Conservation (phyloP, 1,140 invertebrate species). For the Papilio dardanus region DNA sequence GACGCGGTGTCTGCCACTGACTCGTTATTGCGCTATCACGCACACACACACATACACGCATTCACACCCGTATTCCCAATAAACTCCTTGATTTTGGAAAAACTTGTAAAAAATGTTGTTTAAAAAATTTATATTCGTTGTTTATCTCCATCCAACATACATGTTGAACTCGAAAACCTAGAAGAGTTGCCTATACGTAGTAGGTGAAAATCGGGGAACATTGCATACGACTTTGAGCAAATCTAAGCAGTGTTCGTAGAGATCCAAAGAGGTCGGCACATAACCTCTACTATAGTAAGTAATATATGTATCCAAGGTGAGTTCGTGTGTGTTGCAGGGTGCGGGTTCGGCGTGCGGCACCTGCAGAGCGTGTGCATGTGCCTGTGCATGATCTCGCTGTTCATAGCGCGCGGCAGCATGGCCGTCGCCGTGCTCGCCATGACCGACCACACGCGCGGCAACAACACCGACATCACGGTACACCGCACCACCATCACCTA, state of each 20-base stretch:
- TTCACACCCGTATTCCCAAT: not conserved
- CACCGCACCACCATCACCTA: not conserved
- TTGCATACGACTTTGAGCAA: not conserved
- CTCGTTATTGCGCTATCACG: not conserved
- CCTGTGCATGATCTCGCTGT: slow-evolving; percentile 59
- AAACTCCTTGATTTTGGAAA: not conserved
- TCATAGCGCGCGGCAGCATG: slow-evolving; percentile 65
- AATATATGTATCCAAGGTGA: not conserved
- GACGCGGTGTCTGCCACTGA: not conserved
- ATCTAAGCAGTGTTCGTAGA: not conserved
- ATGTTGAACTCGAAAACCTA: not conserved
- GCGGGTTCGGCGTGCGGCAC: slow-evolving; percentile 63
- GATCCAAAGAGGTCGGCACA: not conserved
- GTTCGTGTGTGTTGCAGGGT: slow-evolving; percentile 49
- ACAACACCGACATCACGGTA: slow-evolving; percentile 56
- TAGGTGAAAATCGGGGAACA: too few relatives aligned
- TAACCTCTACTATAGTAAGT: too few relatives aligned
- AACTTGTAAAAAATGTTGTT: not conserved
- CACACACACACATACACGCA: not conserved
- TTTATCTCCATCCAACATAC: too few relatives aligned
- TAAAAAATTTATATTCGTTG: too few relatives aligned
- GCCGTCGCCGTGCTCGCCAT: slow-evolving; percentile 71
- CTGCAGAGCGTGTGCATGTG: slow-evolving; percentile 67
- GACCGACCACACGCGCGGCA: slow-evolving; percentile 53
- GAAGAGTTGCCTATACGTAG: not conserved